These are phyloP conservation scores for Cariama cristata DNA, from an alignment of 2,113 vertebrate genomes.

Conservation along the genomic window DNA sequence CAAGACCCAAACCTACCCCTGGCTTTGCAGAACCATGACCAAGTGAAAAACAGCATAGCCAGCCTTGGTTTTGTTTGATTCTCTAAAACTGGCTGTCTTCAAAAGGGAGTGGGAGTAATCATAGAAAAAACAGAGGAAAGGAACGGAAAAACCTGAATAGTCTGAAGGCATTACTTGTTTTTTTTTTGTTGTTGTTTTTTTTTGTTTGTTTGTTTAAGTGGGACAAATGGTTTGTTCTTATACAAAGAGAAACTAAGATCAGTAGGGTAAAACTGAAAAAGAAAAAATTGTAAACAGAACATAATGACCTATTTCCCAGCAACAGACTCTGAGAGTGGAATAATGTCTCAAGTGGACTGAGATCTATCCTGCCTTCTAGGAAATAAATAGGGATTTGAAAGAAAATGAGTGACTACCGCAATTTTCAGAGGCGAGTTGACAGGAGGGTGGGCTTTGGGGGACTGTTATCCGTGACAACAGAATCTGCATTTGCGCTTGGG, in stretches of 20 bases:
- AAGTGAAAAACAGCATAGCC: neutral
- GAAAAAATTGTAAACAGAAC: neutral
- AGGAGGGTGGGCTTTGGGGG: neutral
- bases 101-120: neutral
- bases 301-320: neutral
- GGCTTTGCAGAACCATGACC: neutral
- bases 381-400: neutral
- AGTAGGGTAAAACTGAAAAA: neutral
- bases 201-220: neutral
- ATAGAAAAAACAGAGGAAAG: neutral
- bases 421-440: neutral
- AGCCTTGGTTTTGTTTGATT: neutral
- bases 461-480: neutral
- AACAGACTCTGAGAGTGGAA: neutral
- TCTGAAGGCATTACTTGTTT: neutral
- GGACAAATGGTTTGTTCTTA: neutral
- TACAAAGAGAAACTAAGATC: neutral
- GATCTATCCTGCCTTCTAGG: neutral
- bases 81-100: neutral
- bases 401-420: neutral
- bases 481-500: neutral
- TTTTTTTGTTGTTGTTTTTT: accelerated
- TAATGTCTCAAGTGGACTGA: neutral
- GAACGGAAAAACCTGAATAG: neutral
- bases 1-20: neutral